A percentile compares a stretch with the other conserved stretches of the same genome.
Conservation (phyloP, 2,888 invertebrate genomes). For the Drosophila conformis region DNA sequence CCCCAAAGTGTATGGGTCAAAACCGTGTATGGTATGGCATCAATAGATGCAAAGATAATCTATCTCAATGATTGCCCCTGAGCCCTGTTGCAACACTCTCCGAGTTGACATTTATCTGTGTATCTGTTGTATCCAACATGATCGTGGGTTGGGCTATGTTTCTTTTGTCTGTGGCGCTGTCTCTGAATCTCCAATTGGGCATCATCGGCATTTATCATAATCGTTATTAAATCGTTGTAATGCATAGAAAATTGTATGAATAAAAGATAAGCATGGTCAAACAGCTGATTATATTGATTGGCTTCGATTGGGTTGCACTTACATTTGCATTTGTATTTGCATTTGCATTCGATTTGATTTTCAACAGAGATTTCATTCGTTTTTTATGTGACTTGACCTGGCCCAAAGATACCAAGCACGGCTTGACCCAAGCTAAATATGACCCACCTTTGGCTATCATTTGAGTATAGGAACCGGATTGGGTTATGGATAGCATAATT, state of each 20-base stretch:
- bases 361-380: slow-evolving; percentile 7
- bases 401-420: background rate
- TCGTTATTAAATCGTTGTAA: slow-evolving; percentile 42
- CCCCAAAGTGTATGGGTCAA: background rate
- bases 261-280: slow-evolving; percentile 36
- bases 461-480: background rate
- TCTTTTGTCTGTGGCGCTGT: slow-evolving; percentile 8
- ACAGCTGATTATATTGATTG: slow-evolving; percentile 11
- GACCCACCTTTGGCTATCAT: background rate
- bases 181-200: background rate
- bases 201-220: slow-evolving; percentile 26
- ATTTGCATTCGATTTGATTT: slow-evolving; percentile 44
- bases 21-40: background rate
- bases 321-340: slow-evolving; percentile 39
- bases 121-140: slow-evolving; percentile 6
- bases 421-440: background rate
- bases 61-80: slow-evolving; percentile 2
- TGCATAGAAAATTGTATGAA: slow-evolving; percentile 30
- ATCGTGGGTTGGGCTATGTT: slow-evolving; percentile 10
- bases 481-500: no score
- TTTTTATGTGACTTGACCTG: background rate
- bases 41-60: background rate
- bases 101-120: slow-evolving; percentile 13
- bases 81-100: slow-evolving; percentile 31
- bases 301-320: slow-evolving; percentile 37